Conservation (phyloP, 2,113 vertebrate species). For the Ophiodon elongatus region DNA sequence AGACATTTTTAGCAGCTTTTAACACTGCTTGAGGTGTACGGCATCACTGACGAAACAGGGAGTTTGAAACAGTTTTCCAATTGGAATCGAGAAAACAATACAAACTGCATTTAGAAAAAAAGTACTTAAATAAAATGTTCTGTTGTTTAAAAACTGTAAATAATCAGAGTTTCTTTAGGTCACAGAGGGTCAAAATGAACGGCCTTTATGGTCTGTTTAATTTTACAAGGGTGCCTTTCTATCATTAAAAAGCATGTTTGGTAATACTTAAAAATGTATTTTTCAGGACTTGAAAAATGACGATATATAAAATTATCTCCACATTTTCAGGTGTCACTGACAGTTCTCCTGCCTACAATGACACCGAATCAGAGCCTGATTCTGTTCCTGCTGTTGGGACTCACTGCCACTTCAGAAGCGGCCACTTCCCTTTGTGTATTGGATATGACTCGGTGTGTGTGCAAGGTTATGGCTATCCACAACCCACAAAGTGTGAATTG, state of each 20-base stretch:
- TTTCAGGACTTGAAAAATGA: neutral
- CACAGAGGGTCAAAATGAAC: neutral
- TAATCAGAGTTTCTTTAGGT: neutral
- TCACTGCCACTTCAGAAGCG: neutral
- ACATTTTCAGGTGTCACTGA: neutral
- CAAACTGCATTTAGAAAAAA: neutral
- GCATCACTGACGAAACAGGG: neutral
- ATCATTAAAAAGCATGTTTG: neutral
- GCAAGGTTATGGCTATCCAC: neutral
- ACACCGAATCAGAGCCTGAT: neutral
- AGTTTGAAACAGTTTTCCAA: neutral
- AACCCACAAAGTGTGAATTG: neutral
- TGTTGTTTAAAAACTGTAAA: neutral
- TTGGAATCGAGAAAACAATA: neutral
- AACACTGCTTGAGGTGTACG: neutral
- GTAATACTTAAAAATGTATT: neutral
- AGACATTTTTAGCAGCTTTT: neutral
- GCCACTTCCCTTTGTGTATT: neutral
- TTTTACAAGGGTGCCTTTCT: neutral
- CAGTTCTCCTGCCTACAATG: neutral
- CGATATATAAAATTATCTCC: neutral
- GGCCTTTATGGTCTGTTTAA: neutral
- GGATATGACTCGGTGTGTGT: neutral
- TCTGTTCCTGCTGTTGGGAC: constrained; percentile 16
- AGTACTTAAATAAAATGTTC: neutral